phyloP scores from a whole-genome alignment of 2,797 vertebrate species.

The Gallinago solitaria region DNA sequence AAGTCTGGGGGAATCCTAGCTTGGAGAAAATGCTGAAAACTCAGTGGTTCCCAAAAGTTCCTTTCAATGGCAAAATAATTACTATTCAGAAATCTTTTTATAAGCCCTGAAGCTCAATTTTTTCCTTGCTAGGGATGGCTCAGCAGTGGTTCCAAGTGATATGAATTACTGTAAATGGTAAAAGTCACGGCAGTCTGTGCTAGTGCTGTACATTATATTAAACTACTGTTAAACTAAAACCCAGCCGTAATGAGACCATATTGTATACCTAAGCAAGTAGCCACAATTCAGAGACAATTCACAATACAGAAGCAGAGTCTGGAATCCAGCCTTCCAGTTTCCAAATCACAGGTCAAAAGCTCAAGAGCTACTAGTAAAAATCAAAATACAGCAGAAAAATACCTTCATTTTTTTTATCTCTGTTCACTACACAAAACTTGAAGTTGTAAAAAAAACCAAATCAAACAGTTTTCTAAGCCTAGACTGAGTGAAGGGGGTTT shows the following conservation, averaged over 20 bases:
- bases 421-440: background rate
- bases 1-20: background rate
- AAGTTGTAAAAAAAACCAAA: background rate
- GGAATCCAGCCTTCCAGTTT: background rate
- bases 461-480: background rate
- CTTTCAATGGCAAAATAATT: background rate
- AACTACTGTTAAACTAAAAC: background rate
- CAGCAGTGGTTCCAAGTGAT: background rate
- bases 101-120: background rate
- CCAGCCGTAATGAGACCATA: background rate
- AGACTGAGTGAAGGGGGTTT: background rate
- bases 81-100: background rate
- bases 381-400: background rate
- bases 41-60: background rate
- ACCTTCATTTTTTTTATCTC: background rate
- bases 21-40: background rate
- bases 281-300: background rate
- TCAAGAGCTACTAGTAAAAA: background rate
- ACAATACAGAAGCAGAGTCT: background rate
- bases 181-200: background rate
- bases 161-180: background rate
- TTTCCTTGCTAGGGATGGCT: background rate
- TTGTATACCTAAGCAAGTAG: background rate
- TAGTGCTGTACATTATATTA: background rate
- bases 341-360: background rate